Percentiles rank a stretch among this genome's conserved stretches.
Evolutionary conservation across 2,888 invertebrate species (phyloP).

Genomic region (Eristalis arbustorum): DNA sequence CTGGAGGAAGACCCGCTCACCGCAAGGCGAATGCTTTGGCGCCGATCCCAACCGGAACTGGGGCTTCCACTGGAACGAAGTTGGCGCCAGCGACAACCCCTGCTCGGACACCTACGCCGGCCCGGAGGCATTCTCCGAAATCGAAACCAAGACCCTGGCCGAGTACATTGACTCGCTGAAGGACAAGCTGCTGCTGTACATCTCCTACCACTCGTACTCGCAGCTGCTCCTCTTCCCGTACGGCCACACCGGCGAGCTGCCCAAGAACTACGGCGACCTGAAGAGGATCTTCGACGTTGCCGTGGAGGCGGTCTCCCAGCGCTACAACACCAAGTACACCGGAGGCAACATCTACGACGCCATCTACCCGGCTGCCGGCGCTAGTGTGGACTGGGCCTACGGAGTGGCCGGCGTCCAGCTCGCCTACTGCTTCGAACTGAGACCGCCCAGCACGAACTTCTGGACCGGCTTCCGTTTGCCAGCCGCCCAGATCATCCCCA

Average conservation of each 20-base stretch:
- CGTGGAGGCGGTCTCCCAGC: constrained; percentile 75
- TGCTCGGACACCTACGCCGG: constrained; percentile 86
- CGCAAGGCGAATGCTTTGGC: constrained; percentile 82
- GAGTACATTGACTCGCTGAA: constrained; percentile 82
- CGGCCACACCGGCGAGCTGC: constrained; percentile 82
- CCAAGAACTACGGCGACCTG: constrained; percentile 81
- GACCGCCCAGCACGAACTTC: constrained; percentile 74
- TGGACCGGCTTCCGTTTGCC: constrained; percentile 85
- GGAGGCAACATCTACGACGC: constrained; percentile 81
- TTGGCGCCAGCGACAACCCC: constrained; percentile 82
- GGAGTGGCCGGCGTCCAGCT: constrained; percentile 82
- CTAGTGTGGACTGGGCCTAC: constrained; percentile 85
- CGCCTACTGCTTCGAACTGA: constrained; percentile 84
- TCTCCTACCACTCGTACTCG: constrained; percentile 88
- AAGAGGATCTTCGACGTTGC: constrained; percentile 76
- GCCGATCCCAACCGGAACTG: constrained; percentile 91
- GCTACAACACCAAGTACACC: constrained; percentile 79
- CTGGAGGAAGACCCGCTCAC: constrained; percentile 85
- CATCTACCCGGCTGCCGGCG: constrained; percentile 82
- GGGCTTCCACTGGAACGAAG: constrained; percentile 85
- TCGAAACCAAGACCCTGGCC: constrained; percentile 83
- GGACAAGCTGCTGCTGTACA: constrained; percentile 83
- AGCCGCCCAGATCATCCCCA: constrained; percentile 83
- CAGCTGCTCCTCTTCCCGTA: constrained; percentile 86
- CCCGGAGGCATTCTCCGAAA: constrained; percentile 85